Evolutionary conservation across 2,888 invertebrate genomes (phyloP), one percentile per base, ranked within the genome.

Genomic region (Mongoloraphidia duomilia): DNA sequence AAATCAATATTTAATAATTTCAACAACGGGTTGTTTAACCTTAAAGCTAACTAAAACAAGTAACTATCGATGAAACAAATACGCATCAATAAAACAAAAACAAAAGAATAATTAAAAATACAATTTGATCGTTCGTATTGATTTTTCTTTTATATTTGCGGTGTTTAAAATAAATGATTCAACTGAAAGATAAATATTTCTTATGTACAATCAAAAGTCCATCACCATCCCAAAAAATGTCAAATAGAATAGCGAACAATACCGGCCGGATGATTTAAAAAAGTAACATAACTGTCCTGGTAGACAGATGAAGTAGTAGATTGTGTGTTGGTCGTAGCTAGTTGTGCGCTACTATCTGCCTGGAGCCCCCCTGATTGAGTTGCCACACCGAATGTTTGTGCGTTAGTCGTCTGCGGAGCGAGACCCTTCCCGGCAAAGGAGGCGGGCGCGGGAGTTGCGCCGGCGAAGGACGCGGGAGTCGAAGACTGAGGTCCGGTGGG

Each of bases 241-340:
- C 26, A 26, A 26, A 26, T 26, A 26, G 26, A 26, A 26, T 26
- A 26, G 26, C 26, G 26, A 26, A 26, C 26, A 62, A 63, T 66
- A 67, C 67, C 69, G 63, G 61, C 59, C 53, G 74, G 74, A 63
- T 77, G 77, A 68, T 76, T 77, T 66, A 78, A 73, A 69, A 78
- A 78, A 59, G 78, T 77, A 65, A 78, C 77, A 65, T 78, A 78
- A 70, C 79, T 78, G 70, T 78, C 79, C 68, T 78, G 78, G 66
- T 78, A 77, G 65, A 78, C 77, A 57, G 49, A 48, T 41, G 26
- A 26, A 26, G 26, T 26, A 26, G 26, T 26, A 26, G 26, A 26
- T 26, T 26, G 26, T 26, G 26, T 26, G 26, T 26, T 65, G 62
- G 63, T 66, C 66, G 60, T 59, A 63, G 59, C 57, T 61, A 54